These are phyloP conservation scores for Drosophila tsacasi DNA, from an alignment of 1,140 invertebrate species.

Conservation along the genomic window DNA sequence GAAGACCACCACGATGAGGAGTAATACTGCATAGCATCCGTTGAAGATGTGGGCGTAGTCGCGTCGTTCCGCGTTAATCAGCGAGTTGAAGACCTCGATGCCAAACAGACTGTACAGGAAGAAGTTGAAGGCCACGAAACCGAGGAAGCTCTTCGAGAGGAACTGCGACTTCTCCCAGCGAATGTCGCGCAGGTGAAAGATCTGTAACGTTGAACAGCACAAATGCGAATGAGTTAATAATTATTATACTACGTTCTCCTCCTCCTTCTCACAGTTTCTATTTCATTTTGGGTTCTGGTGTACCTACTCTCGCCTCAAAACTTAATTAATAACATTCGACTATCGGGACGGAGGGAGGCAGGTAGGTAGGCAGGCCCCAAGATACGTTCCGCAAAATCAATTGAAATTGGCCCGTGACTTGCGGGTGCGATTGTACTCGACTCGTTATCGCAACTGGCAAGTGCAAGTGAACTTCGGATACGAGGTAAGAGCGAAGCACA, in stretches of 20 bases:
- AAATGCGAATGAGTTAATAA: conserved; percentile 17
- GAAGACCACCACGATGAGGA: conserved; percentile 96
- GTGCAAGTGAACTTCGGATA: conserved; percentile 26
- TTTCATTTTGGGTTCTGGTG: conserved; percentile 13
- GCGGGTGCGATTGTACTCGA: conserved; percentile 26
- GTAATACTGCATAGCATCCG: conserved; percentile 95
- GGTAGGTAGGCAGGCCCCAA: neutral
- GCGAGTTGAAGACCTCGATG: conserved; percentile 89
- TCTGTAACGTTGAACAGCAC: conserved; percentile 86
- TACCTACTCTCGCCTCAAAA: conserved; percentile 19
- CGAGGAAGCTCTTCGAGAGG: conserved; percentile 96
- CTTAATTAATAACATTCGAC: conserved; percentile 34
- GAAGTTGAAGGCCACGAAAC: conserved; percentile 95
- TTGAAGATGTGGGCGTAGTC: conserved; percentile 91
- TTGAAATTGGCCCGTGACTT: conserved; percentile 16
- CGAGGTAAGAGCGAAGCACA: neutral
- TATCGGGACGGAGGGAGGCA: conserved; percentile 13
- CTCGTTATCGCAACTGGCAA: conserved; percentile 31
- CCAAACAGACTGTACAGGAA: conserved; percentile 94
- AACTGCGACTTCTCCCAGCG: conserved; percentile 95
- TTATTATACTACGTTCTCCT: conserved; percentile 1
- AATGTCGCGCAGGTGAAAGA: conserved; percentile 95
- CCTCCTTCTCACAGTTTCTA: conserved; percentile 9
- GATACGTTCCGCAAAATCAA: conserved; percentile 42
- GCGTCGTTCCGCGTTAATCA: conserved; percentile 73